A percentile compares a stretch with the other conserved stretches of the same genome.
Evolutionary conservation across 2,888 invertebrate species (phyloP).

Genomic region (Hypolimnas misippus): DNA sequence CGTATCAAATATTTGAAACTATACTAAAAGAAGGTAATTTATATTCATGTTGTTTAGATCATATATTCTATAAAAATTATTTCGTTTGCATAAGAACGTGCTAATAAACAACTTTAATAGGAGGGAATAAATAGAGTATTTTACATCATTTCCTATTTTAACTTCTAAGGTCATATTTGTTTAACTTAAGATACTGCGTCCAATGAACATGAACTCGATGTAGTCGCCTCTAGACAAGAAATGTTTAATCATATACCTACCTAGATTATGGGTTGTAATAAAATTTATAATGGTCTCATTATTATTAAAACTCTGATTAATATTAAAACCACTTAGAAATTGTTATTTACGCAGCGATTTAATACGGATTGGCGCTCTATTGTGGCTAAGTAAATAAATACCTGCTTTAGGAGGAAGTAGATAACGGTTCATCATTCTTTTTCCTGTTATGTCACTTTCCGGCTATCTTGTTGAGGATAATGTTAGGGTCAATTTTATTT

Average conservation of each 20-base stretch:
- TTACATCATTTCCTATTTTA: slow-evolving; percentile 43
- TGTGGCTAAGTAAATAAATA: slow-evolving; percentile 6
- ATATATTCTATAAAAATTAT: background rate
- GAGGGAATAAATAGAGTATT: background rate
- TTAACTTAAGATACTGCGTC: slow-evolving; percentile 28
- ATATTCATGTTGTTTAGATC: background rate
- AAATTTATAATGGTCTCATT: background rate
- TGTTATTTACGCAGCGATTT: too few species aligned
- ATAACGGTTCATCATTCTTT: too few species aligned
- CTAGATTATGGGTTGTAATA: background rate
- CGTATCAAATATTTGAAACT: slow-evolving; percentile 91
- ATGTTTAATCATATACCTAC: background rate
- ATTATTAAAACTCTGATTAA: too few species aligned
- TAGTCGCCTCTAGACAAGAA: background rate
- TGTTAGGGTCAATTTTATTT: too few species aligned
- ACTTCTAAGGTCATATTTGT: slow-evolving; percentile 46
- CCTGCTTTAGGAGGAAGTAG: background rate
- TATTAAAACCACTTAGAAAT: too few species aligned
- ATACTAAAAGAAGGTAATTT: slow-evolving; percentile 85
- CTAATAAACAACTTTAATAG: background rate
- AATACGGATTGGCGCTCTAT: too few species aligned
- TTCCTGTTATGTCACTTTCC: too few species aligned
- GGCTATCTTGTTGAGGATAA: too few species aligned
- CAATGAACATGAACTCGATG: background rate
- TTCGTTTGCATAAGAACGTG: background rate